Base-by-base conservation (phyloP, 2,797 vertebrate species). In the Dromococcyx pavoninus region DNA sequence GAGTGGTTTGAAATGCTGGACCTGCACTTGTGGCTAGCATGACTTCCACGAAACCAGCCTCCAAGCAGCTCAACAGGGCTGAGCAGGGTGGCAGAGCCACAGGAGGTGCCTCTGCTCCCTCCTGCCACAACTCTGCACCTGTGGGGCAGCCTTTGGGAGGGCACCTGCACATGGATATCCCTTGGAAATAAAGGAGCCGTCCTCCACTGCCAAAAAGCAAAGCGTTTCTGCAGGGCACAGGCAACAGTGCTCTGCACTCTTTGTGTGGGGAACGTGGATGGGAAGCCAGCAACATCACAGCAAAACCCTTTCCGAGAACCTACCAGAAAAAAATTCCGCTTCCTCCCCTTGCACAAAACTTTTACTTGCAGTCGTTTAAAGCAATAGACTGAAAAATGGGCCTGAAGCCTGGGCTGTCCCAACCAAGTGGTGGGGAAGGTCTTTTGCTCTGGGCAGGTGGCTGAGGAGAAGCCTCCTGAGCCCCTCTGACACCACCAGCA, bases 401-500 rank as follows among this genome's bases (percentile, higher is more conserved):
- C 10, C 19, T 17, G 54, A 22, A 58, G 13, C 35, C 50, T 16
- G 27, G 22, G 32, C 41, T 62, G 30, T 6, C 24, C 6, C 1
- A 1, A 0, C 5, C 25, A 10, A 13, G 32, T 0, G 0, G 23
- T 39, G 24, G 28, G 24, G 50, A 24, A 12, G 9, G 10, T 25
- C 10, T 61, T 70, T 61, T 70, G 24, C 32, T 58, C 44, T 37
- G 51, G 19, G 5, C 8, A 50, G 32, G 48, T 8, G 32, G 16
- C 32, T 50, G 35, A 4, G 70, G 5, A 70, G 27, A 14, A 46
- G 10, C 12, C 30, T 28, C 14, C 25, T 0, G 3, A 67, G 17
- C 7, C 4, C 6, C 23, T 17, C 4, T 0, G 1, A 5, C 1
- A 1, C 32, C 0, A 0, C 27, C 39, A 64, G 33, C 33, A 11